Percentiles rank a stretch among this genome's conserved stretches.
Evolutionary conservation across 2,797 vertebrate species (phyloP).

Genomic region (Pipistrellus kuhlii): DNA sequence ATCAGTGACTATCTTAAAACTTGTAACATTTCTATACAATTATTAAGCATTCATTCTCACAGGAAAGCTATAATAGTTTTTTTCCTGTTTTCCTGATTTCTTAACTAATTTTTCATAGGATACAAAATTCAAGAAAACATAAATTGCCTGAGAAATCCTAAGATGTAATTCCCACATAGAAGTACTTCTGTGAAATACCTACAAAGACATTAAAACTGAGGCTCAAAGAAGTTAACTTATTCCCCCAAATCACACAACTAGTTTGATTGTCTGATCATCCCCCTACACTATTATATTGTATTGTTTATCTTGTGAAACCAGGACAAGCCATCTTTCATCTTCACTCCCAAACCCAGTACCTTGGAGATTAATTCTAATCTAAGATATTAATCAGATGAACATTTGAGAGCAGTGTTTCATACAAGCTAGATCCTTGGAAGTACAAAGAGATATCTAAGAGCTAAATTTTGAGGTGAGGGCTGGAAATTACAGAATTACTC

Average conservation of each 20-base stretch:
- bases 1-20: background rate
- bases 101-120: background rate
- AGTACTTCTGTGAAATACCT: background rate
- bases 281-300: background rate
- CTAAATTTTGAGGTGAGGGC: slow-evolving; percentile 15
- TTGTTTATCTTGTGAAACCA: background rate
- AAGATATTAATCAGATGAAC: background rate
- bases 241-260: background rate
- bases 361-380: slow-evolving; percentile 5
- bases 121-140: slow-evolving; percentile 21
- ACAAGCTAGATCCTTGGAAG: background rate
- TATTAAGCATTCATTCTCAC: background rate
- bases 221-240: background rate
- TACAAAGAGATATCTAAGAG: background rate
- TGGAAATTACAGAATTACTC: background rate
- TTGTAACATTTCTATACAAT: background rate
- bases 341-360: background rate
- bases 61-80: slow-evolving; percentile 3
- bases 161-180: slow-evolving; percentile 3
- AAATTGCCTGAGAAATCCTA: slow-evolving; percentile 38
- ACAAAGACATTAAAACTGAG: slow-evolving; percentile 6
- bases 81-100: slow-evolving; percentile 17
- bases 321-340: background rate
- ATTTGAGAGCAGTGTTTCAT: background rate
- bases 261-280: background rate